Conservation (phyloP, 2,888 invertebrate species). For the Latheticus oryzae region DNA sequence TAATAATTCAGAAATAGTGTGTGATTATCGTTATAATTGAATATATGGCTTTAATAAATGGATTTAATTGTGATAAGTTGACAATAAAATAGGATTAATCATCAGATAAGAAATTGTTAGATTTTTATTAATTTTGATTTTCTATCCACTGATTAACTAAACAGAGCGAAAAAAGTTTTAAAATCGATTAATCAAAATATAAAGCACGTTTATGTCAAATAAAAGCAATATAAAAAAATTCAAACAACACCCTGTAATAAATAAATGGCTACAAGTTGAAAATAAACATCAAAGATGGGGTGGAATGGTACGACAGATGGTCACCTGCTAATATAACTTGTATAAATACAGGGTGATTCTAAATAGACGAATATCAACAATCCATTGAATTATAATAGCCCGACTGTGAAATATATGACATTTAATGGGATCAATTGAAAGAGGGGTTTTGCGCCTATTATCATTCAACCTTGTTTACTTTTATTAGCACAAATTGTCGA, state of each 20-base stretch:
- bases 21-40: conserved; percentile 51
- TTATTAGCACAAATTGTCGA: too few relatives aligned
- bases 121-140: conserved; percentile 52
- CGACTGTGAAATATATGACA: conserved; percentile 51
- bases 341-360: conserved; percentile 56
- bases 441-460: conserved; percentile 39
- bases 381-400: conserved; percentile 58
- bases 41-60: conserved; percentile 51
- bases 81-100: conserved; percentile 49
- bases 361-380: conserved; percentile 57
- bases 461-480: conserved; percentile 43
- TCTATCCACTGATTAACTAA: conserved; percentile 27
- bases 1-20: conserved; percentile 53
- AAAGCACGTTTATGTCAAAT: conserved; percentile 37
- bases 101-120: conserved; percentile 49
- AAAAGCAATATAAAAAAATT: conserved; percentile 40
- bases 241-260: conserved; percentile 44
- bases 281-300: conserved; percentile 46
- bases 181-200: conserved; percentile 44
- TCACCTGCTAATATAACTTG: conserved; percentile 57
- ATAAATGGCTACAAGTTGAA: conserved; percentile 52
- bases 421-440: conserved; percentile 49
- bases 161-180: conserved; percentile 33
- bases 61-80: conserved; percentile 49
- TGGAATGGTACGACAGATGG: conserved; percentile 52